A percentile compares a stretch with the other conserved stretches of the same genome.
These are phyloP conservation scores for Patiria miniata DNA, from an alignment of 35 echinoderm and acorn worm species.

Conservation along the genomic window DNA sequence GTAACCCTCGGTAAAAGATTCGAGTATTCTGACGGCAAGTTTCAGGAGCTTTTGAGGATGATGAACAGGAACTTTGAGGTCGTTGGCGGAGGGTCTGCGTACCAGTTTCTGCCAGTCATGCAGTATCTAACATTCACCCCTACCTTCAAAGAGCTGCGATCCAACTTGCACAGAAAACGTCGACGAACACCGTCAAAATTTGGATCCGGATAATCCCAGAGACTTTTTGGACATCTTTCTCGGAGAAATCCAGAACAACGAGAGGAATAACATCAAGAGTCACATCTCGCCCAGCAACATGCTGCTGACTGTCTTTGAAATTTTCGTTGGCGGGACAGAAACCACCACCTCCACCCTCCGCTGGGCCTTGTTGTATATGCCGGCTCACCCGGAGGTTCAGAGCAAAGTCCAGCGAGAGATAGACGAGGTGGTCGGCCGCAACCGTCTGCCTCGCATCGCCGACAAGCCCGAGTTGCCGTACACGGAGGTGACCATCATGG, in stretches of 20 bases:
- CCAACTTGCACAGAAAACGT: not conserved
- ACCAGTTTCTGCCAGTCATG: not conserved
- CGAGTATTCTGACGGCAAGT: not conserved
- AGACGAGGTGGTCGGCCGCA: too few relatives aligned
- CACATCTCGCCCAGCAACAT: too few relatives aligned
- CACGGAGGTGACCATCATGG: too few relatives aligned
- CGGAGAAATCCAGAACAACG: not conserved
- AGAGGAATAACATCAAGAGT: too few relatives aligned
- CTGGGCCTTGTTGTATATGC: too few relatives aligned
- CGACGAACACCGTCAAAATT: not conserved
- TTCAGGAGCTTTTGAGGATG: not conserved
- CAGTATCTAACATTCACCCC: not conserved
- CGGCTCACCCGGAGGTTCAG: too few relatives aligned
- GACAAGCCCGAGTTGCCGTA: too few relatives aligned
- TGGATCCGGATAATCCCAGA: not conserved
- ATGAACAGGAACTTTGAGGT: not conserved
- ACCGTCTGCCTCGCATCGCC: too few relatives aligned
- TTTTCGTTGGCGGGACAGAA: too few relatives aligned
- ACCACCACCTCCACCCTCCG: too few relatives aligned
- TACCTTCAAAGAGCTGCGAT: not conserved
- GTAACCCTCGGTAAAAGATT: slow-evolving; percentile 14
- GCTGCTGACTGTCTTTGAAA: too few relatives aligned
- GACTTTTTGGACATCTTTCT: slow-evolving; percentile 8
- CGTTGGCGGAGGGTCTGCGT: not conserved
- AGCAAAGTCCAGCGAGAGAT: too few relatives aligned